These are phyloP conservation scores for Tricholaema leucomelas DNA, from an alignment of 2,113 vertebrate species.

Conservation along the genomic window DNA sequence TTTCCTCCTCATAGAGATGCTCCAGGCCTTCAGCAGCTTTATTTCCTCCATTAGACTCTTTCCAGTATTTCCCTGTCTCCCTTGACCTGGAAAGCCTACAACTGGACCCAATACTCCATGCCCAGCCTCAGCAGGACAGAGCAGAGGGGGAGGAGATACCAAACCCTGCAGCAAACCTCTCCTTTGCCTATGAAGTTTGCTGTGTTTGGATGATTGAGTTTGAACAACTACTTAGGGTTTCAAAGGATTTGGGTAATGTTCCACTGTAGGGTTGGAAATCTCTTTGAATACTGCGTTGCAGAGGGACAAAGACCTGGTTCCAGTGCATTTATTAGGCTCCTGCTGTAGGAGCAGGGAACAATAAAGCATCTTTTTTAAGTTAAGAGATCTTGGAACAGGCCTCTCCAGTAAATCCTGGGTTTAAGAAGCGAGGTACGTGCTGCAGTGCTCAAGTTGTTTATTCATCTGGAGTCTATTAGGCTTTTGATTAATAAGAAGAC, in stretches of 20 bases:
- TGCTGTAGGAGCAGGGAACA: conserved; percentile 73
- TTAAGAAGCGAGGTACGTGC: conserved; percentile 77
- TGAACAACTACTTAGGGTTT: conserved; percentile 69
- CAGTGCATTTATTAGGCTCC: conserved; percentile 72
- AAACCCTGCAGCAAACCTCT: neutral
- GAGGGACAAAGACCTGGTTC: conserved; percentile 64
- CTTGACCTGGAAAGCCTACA: no score
- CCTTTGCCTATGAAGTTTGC: conserved; percentile 46
- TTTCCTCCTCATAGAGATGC: no score
- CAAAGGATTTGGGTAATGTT: conserved; percentile 75
- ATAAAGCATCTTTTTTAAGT: conserved; percentile 81
- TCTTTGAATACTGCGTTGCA: conserved; percentile 65
- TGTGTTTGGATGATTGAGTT: conserved; percentile 55
- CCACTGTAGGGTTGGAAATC: conserved; percentile 57
- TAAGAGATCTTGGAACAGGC: conserved; percentile 82
- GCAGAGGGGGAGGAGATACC: neutral
- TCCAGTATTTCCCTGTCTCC: no score
- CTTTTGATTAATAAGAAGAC: conserved; percentile 92
- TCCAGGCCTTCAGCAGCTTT: no score
- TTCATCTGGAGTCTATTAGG: conserved; percentile 98
- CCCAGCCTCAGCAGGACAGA: neutral
- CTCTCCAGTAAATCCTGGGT: conserved; percentile 71
- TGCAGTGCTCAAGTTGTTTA: conserved; percentile 87
- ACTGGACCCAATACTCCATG: no score
- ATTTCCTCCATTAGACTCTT: no score